These are phyloP conservation scores for Xanthorhoe spadicearia DNA, from an alignment of 2,888 invertebrate species.

Conservation along the genomic window DNA sequence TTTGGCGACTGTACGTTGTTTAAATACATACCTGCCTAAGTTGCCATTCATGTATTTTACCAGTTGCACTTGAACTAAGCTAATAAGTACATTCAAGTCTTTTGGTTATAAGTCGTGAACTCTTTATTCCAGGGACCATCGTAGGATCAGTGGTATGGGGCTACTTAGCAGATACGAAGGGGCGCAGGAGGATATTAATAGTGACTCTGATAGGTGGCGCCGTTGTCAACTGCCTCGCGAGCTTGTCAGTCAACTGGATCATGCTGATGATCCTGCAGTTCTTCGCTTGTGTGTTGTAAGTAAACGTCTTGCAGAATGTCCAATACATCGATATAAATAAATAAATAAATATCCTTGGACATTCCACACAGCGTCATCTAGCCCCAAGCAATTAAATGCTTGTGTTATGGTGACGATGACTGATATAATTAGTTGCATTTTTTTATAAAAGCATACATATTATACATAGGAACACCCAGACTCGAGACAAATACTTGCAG, in stretches of 20 bases:
- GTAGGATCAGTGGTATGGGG: conserved; percentile 69
- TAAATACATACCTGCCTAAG: too few species aligned
- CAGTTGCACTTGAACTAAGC: background rate
- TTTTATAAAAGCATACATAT: too few species aligned
- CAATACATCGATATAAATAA: too few species aligned
- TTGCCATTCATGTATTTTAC: too few species aligned
- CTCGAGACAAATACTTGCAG: too few species aligned
- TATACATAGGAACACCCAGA: too few species aligned
- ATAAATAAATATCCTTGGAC: background rate
- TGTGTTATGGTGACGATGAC: too few species aligned
- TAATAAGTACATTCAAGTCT: background rate
- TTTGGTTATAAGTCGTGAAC: too few species aligned
- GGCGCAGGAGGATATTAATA: conserved; percentile 64
- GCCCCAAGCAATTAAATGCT: too few species aligned
- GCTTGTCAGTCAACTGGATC: conserved; percentile 72
- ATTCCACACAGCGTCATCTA: too few species aligned
- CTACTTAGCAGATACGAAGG: conserved; percentile 68
- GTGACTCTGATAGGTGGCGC: conserved; percentile 57
- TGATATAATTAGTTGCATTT: too few species aligned
- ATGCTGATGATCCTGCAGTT: conserved; percentile 71
- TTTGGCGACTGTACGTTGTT: too few species aligned
- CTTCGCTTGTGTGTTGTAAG: conserved; percentile 66
- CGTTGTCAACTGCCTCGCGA: conserved; percentile 62
- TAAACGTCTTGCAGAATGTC: conserved; percentile 20
- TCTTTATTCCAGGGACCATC: conserved; percentile 57